Percentiles rank a stretch among this genome's conserved stretches.
Evolutionary conservation across 2,888 invertebrate genomes (phyloP).

Genomic region (Tinea pellionella): DNA sequence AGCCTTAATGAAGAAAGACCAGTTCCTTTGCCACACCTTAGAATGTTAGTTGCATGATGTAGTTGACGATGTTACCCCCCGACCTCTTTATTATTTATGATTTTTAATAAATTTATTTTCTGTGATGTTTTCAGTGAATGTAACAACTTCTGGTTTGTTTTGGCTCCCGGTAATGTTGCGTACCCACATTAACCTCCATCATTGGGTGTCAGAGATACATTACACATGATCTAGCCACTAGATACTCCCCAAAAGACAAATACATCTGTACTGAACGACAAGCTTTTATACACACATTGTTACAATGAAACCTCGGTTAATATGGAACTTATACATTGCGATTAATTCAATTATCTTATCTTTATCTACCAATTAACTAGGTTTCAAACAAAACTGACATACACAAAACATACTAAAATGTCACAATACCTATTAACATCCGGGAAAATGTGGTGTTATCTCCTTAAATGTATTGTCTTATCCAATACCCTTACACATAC

Average conservation of each 20-base stretch:
- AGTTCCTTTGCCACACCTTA: constrained; percentile 70
- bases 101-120: constrained; percentile 22
- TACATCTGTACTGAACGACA: constrained; percentile 38
- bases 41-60: constrained; percentile 59
- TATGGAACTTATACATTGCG: background rate
- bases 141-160: constrained; percentile 27
- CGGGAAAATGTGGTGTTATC: background rate
- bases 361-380: too few species aligned
- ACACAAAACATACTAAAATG: background rate
- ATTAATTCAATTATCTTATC: too few species aligned
- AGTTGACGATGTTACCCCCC: constrained; percentile 24
- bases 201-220: constrained; percentile 33
- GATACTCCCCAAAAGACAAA: background rate
- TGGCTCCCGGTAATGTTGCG: constrained; percentile 24
- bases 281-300: constrained; percentile 29
- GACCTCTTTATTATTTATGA: background rate
- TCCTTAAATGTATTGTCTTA: background rate
- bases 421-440: background rate
- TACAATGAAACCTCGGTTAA: background rate
- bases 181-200: constrained; percentile 47
- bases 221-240: background rate
- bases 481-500: background rate
- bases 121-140: constrained; percentile 39
- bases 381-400: background rate
- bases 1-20: constrained; percentile 53